Evolutionary conservation across 2,113 vertebrate species (phyloP).

Genomic region (Embiotoca jacksoni): DNA sequence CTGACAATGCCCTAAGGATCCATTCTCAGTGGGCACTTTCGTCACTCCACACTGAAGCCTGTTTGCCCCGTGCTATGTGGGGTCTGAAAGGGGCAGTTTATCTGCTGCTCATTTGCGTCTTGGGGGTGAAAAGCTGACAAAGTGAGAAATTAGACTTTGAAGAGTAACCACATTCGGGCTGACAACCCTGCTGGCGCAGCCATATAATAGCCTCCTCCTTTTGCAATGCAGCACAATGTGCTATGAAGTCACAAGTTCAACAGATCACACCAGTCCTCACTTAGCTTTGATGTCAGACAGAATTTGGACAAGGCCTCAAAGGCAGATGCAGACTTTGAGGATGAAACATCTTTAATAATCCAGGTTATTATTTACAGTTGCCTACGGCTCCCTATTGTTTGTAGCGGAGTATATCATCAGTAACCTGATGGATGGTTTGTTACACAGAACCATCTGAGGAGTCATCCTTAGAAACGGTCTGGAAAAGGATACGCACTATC

Average conservation of each 20-base stretch:
- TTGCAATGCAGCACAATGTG: neutral
- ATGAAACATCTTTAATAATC: neutral
- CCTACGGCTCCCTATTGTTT: neutral
- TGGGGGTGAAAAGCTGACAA: constrained; percentile 27
- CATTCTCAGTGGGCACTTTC: constrained; percentile 40
- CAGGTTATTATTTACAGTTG: neutral
- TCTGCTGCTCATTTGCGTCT: constrained; percentile 51
- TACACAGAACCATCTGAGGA: too few relatives aligned
- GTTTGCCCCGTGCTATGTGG: constrained; percentile 32
- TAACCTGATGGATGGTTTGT: too few relatives aligned
- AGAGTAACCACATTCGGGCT: constrained; percentile 20
- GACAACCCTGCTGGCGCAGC: constrained; percentile 27
- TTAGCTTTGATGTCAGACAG: neutral
- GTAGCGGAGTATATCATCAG: neutral
- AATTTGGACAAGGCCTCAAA: neutral
- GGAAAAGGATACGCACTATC: too few relatives aligned
- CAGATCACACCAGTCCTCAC: neutral
- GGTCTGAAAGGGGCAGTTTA: constrained; percentile 20
- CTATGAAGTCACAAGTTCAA: neutral
- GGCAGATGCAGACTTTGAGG: neutral
- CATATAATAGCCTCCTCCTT: neutral
- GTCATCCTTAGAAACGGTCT: too few relatives aligned
- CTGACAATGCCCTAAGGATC: constrained; percentile 48
- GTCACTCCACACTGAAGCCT: constrained; percentile 21
- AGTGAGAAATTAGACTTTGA: constrained; percentile 40